These are phyloP conservation scores for Ceryle rudis DNA, from an alignment of 2,797 vertebrate genomes.

Conservation along the genomic window DNA sequence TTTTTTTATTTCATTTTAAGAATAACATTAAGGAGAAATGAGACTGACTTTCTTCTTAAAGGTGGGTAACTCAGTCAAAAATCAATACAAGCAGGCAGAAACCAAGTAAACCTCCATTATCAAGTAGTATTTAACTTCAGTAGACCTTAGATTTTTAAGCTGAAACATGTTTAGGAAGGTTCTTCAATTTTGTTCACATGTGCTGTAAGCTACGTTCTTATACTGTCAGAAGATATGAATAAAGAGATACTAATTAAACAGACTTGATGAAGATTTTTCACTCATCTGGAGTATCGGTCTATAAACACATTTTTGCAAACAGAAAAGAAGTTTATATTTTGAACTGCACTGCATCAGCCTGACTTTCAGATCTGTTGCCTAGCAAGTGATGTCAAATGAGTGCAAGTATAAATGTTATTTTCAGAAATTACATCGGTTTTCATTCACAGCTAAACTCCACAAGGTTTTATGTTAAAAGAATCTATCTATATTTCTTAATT, in stretches of 20 bases:
- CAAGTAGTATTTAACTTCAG: not conserved
- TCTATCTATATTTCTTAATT: not conserved
- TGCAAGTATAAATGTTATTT: not conserved
- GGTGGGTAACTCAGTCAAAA: not conserved
- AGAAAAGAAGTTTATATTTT: not conserved
- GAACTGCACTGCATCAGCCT: not conserved
- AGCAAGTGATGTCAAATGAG: not conserved
- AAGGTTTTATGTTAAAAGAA: not conserved
- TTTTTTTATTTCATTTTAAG: not conserved
- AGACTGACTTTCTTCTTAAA: not conserved
- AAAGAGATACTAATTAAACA: not conserved
- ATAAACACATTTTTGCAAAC: not conserved
- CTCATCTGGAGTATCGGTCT: not conserved
- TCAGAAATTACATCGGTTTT: not conserved
- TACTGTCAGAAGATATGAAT: not conserved
- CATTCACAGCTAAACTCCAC: not conserved
- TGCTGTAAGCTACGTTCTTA: not conserved
- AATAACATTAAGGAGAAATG: not conserved
- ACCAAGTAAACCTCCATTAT: not conserved
- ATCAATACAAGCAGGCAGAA: not conserved
- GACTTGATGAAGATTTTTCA: not conserved
- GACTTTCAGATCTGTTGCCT: not conserved
- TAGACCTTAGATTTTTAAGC: not conserved
- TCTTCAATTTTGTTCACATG: not conserved
- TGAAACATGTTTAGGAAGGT: not conserved